phyloP scores from a whole-genome alignment of 2,888 invertebrate species.

The Steromphala cineraria region DNA sequence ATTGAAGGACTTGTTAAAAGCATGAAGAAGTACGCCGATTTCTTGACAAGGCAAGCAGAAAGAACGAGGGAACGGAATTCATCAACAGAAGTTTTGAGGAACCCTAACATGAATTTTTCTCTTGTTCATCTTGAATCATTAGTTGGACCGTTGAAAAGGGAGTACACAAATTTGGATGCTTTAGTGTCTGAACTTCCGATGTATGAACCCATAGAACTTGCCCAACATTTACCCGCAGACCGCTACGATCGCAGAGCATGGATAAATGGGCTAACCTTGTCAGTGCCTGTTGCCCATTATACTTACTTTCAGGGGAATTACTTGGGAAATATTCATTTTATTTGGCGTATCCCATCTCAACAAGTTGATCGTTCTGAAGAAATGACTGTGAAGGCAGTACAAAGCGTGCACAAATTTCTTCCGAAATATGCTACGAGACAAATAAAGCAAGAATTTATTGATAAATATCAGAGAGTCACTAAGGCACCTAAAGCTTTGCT shows the following conservation, averaged over 20 bases:
- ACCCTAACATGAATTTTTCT: conserved; percentile 16
- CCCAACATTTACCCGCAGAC: too few relatives aligned
- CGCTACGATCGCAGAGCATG: not conserved
- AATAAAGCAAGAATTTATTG: not conserved
- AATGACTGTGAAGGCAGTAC: not conserved
- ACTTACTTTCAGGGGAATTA: conserved; percentile 19
- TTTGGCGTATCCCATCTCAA: not conserved
- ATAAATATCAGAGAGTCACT: not conserved
- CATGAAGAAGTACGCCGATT: not conserved
- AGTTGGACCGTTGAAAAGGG: not conserved
- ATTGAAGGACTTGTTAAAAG: not conserved
- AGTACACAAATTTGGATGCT: too few relatives aligned
- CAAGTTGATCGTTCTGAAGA: not conserved
- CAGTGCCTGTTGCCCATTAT: not conserved
- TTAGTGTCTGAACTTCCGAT: too few relatives aligned
- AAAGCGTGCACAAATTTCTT: not conserved
- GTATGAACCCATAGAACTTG: not conserved
- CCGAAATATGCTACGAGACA: not conserved
- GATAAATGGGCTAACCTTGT: not conserved
- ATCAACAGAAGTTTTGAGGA: not conserved
- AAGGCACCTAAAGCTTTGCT: not conserved
- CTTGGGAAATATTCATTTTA: conserved; percentile 4
- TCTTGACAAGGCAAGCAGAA: not conserved
- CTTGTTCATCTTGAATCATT: not conserved
- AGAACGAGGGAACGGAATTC: not conserved